These are phyloP conservation scores for Drosophila melanosoma DNA, from an alignment of 2,888 invertebrate genomes.

Conservation along the genomic window DNA sequence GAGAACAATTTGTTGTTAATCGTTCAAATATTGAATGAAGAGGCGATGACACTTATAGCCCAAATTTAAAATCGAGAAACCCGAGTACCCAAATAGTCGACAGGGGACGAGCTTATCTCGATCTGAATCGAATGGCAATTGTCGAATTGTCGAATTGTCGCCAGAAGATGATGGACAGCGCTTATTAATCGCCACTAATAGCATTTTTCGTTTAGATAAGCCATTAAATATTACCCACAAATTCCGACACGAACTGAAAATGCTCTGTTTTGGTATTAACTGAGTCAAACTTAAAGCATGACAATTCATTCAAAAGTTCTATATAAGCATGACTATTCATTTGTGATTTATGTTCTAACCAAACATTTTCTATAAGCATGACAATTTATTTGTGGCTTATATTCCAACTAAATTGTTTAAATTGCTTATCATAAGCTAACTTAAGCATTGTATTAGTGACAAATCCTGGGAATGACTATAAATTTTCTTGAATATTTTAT, in stretches of 20 bases:
- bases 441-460: neutral
- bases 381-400: neutral
- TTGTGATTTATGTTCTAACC: neutral
- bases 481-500: neutral
- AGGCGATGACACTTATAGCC: slow-evolving; percentile 21
- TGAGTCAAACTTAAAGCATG: neutral
- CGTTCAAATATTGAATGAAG: slow-evolving; percentile 67
- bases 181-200: slow-evolving; percentile 82
- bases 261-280: slow-evolving; percentile 31
- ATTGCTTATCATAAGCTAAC: neutral
- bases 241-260: slow-evolving; percentile 15
- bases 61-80: neutral
- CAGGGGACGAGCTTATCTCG: slow-evolving; percentile 51
- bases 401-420: neutral
- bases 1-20: slow-evolving; percentile 57
- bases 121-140: slow-evolving; percentile 69
- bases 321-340: neutral
- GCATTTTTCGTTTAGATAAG: slow-evolving; percentile 71
- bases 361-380: neutral
- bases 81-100: slow-evolving; percentile 20
- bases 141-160: slow-evolving; percentile 72
- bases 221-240: slow-evolving; percentile 28
- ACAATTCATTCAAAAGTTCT: neutral
- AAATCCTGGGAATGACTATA: neutral
- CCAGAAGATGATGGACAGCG: slow-evolving; percentile 78